These are phyloP conservation scores for Musca vetustissima DNA, from an alignment of 1,140 invertebrate genomes.

Conservation along the genomic window DNA sequence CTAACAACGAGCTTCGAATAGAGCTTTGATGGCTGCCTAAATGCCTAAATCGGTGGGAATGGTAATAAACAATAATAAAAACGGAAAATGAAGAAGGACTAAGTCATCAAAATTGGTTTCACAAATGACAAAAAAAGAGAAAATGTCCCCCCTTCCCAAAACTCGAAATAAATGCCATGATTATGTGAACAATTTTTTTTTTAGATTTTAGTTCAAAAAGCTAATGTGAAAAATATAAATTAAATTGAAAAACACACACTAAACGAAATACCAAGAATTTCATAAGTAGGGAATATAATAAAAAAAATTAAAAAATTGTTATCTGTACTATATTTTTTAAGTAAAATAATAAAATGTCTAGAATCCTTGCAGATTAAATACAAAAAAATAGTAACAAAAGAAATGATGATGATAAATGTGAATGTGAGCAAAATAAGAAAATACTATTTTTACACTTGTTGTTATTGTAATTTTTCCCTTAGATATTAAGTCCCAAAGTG, in stretches of 20 bases:
- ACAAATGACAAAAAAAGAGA: too few relatives aligned
- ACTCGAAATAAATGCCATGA: background rate
- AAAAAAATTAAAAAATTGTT: constrained; percentile 11
- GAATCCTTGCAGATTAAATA: background rate
- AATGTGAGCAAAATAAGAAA: constrained; percentile 19
- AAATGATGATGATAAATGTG: background rate
- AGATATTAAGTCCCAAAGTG: background rate
- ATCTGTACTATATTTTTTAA: constrained; percentile 8
- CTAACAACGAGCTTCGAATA: constrained; percentile 8
- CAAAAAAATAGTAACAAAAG: background rate
- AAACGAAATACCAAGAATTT: constrained; percentile 25
- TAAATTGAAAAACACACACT: constrained; percentile 1
- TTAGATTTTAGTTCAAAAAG: constrained; percentile 1
- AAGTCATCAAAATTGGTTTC: too few relatives aligned
- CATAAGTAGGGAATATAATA: constrained; percentile 24
- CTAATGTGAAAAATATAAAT: background rate
- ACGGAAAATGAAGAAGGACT: too few relatives aligned
- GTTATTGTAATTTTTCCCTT: constrained; percentile 15
- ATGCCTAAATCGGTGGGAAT: too few relatives aligned
- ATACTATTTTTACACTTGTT: constrained; percentile 29
- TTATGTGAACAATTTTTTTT: background rate
- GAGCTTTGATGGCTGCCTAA: too few relatives aligned
- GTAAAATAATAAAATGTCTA: background rate
- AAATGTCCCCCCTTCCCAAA: background rate
- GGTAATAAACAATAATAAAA: too few relatives aligned